Conservation (phyloP, 2,113 vertebrate species). For the Scomber japonicus region DNA sequence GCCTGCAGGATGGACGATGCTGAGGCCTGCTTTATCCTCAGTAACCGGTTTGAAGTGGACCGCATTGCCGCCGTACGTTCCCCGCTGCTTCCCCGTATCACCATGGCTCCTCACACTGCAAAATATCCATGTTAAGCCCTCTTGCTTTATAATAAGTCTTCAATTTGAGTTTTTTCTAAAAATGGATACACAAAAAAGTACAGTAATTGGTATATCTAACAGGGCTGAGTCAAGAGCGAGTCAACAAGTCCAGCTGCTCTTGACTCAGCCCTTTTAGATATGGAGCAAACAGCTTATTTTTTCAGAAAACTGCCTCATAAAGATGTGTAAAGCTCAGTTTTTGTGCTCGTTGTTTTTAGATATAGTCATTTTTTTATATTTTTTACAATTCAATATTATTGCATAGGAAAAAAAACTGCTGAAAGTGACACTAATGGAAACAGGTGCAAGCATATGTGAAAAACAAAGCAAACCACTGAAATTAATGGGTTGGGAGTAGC, state of each 20-base stretch:
- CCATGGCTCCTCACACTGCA: constrained; percentile 29
- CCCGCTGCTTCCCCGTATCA: constrained; percentile 36
- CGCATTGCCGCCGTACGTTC: constrained; percentile 88
- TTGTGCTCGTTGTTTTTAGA: background rate
- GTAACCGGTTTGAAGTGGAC: constrained; percentile 90
- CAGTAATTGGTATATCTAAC: background rate
- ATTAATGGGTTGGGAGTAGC: background rate
- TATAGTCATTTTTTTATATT: background rate
- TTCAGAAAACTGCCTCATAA: background rate
- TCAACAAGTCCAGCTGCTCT: no score
- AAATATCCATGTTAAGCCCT: background rate
- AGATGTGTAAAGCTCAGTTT: background rate
- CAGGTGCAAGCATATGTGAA: background rate
- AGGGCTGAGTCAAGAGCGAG: no score
- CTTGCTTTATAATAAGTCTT: background rate
- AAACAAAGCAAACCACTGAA: background rate
- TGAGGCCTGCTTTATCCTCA: constrained; percentile 90
- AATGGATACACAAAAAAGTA: background rate
- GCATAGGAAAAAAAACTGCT: no score
- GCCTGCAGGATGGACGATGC: constrained; percentile 89
- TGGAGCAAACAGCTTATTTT: background rate
- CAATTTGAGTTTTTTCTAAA: background rate
- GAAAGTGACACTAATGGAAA: background rate
- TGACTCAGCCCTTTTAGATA: no score
- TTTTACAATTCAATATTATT: background rate